Conservation (phyloP, 1,140 invertebrate genomes). For the Bemisia tabaci region DNA sequence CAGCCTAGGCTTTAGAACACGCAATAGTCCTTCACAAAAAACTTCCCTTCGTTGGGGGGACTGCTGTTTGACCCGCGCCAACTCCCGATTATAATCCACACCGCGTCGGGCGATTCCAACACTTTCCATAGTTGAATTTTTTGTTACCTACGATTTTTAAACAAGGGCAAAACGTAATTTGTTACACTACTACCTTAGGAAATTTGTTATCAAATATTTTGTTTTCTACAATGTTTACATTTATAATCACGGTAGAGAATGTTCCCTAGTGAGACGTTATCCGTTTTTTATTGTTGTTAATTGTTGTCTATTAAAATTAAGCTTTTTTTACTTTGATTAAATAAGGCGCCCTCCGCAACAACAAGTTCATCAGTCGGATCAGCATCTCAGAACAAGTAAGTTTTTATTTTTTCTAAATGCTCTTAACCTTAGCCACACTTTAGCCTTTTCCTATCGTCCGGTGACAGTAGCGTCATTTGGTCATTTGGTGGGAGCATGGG, state of each 20-base stretch:
- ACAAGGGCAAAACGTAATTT: slow-evolving; percentile 3
- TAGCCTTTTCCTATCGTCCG: too few species aligned
- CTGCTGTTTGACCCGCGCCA: slow-evolving; percentile 44
- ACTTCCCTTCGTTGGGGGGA: slow-evolving; percentile 88
- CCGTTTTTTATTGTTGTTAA: neutral
- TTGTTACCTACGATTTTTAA: slow-evolving; percentile 5
- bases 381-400: too few species aligned
- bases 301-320: neutral
- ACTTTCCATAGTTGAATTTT: neutral
- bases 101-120: neutral
- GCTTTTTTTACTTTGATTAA: neutral
- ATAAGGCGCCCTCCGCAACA: neutral
- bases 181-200: too few species aligned
- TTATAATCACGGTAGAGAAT: neutral
- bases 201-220: neutral
- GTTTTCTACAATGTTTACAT: neutral
- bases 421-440: too few species aligned
- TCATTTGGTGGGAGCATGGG: too few species aligned
- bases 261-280: neutral
- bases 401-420: too few species aligned
- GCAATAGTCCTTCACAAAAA: slow-evolving; percentile 88
- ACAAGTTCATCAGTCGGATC: too few species aligned
- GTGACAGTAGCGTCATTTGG: too few species aligned
- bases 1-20: slow-evolving; percentile 82
- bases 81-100: neutral